A percentile compares a stretch with the other conserved stretches of the same genome.
These are phyloP conservation scores for Notarius lentiginosus DNA, from an alignment of 2,113 vertebrate species.

Conservation along the genomic window DNA sequence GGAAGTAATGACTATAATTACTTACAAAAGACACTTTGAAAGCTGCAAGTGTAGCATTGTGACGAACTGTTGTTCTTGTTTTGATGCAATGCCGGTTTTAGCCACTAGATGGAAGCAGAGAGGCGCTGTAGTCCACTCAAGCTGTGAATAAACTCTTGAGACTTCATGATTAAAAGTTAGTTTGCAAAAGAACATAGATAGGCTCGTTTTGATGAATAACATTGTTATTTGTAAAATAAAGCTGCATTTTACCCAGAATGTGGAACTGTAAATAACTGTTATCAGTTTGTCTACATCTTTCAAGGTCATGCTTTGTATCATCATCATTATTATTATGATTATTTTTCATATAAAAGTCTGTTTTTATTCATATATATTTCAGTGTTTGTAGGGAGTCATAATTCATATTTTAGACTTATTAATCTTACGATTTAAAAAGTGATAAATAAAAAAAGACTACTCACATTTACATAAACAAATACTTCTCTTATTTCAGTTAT, in stretches of 20 bases:
- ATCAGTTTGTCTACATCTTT: background rate
- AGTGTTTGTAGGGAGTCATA: no score
- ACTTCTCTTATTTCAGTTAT: background rate
- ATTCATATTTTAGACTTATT: no score
- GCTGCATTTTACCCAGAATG: background rate
- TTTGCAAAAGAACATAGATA: no score
- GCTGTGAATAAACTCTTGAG: background rate
- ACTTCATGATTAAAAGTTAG: background rate
- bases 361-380: background rate
- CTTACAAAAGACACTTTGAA: background rate
- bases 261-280: background rate
- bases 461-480: no score
- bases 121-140: background rate
- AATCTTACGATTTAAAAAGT: no score
- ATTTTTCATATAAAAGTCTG: background rate
- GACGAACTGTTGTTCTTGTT: background rate
- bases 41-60: background rate
- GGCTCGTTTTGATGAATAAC: no score
- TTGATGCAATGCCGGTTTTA: background rate
- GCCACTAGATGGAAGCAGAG: constrained; percentile 32
- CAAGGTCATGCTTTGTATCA: background rate
- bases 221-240: background rate
- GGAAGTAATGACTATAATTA: background rate
- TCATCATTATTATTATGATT: background rate
- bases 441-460: no score